Evolutionary conservation across 2,888 invertebrate species (phyloP), one percentile per base, ranked within the genome.

Genomic region (Melanostoma scalare): DNA sequence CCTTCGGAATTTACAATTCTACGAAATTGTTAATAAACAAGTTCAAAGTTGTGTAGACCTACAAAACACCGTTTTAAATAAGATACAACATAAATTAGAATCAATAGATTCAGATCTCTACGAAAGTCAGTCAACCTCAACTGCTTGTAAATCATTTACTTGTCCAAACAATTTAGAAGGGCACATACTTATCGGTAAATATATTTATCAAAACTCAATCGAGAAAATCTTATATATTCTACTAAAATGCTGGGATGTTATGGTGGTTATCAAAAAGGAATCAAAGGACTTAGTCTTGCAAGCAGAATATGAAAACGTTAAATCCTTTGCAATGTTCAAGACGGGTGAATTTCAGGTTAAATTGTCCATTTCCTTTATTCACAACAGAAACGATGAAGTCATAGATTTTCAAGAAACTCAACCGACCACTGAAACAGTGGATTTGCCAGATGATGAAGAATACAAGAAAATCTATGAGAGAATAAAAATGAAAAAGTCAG

Each of bases 191-290:
- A 52, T 90, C 6, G 90, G 90, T 10, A 90, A 90, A 75, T 90
- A 87, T 63, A 82, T 89, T 10, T 89, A 88, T 85, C 86, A 87
- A 72, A 86, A 86, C 38, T 61, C 82, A 50, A 85, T 69, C 40
- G 65, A 85, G 0, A 73, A 86, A 42, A 87, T 87, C 30, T 56
- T 89, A 0, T 90, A 89, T 58, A 65, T 90, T 9, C 65, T 90
- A 2, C 65, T 90, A 0, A 87, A 87, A 9, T 90, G 90, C 82
- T 90, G 90, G 89, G 77, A 88, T n/a, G 86, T 81, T 20, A 72
- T 90, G 42, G 31, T 90, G 0, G 86, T 90, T 3, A 76, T 90
- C 4, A 85, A 58, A 36, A 68, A 33, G 30, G 33, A 35, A 9
- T 1, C 4, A 4, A 56, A 81, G 50, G 44, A 87, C 50, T 56